Evolutionary conservation across 2,113 vertebrate genomes (phyloP), one percentile per base, ranked within the genome.

Genomic region (Galemys pyrenaicus): DNA sequence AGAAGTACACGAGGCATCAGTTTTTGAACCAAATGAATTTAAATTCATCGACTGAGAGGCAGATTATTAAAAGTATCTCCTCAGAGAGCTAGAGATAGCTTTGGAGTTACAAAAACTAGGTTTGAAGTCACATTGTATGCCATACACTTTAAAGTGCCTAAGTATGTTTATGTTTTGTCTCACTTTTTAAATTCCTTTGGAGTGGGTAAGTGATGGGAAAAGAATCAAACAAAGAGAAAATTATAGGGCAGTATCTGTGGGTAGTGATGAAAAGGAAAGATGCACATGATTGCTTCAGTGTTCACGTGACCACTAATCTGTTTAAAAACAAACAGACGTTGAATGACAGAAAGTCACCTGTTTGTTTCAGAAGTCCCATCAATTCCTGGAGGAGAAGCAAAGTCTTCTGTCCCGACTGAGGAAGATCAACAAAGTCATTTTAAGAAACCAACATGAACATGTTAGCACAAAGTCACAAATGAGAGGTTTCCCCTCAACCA

Each of bases 291-390:
- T 65, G 19, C 10, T 60, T 85, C 22, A 51, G 37, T 44, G 56
- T 56, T 79, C 80, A 5, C 16, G 24, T 28, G 37, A 58, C n/a
- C 35, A 30, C 74, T 86, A 71, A 30, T 39, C 56, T 73, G 35
- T 89, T 87, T 68, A 87, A 77, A 96, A 77, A 77, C 64, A 78
- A 95, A 88, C 35, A 92, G 37, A 94, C 94, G 85, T 2, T 13
- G 10, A 93, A 74, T 8, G 39, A 68, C 64, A 81, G 44, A 79
- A 80, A 84, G 35, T 67, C 62, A 46, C 82, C 39, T 41, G 20
- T 78, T 24, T 89, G n/a, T 89, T 78, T 93, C 39, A 83, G 80
- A 86, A 91, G 73, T 49, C 46, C 56, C 58, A 44, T 68, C 56
- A 71, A 17, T 90, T 90, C 46, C 65, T 77, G 7, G 17, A 92